phyloP scores from a whole-genome alignment of 2,113 vertebrate genomes.

The Bubalus kerabau region DNA sequence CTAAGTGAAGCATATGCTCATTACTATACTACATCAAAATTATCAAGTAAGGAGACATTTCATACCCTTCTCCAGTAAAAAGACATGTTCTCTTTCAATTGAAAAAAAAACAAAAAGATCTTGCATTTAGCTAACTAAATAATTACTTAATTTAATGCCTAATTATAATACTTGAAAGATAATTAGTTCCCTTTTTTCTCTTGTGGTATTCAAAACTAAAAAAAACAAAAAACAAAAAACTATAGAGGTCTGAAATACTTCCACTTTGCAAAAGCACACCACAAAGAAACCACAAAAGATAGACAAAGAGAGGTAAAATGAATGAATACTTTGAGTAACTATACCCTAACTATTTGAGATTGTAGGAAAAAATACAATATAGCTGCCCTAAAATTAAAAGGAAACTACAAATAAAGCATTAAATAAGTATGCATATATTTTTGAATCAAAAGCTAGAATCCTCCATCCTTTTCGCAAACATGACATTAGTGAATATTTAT shows the following conservation, averaged over 20 bases:
- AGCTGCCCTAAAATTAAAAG: not conserved
- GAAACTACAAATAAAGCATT: slow-evolving; percentile 23
- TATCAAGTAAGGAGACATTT: not conserved
- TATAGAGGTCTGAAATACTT: slow-evolving; percentile 34
- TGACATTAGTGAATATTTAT: not conserved
- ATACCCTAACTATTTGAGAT: not conserved
- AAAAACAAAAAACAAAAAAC: not conserved
- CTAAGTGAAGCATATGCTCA: not conserved
- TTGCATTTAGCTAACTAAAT: slow-evolving; percentile 28
- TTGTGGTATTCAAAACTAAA: not conserved
- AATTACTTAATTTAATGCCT: slow-evolving; percentile 51
- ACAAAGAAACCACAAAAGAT: slow-evolving; percentile 7
- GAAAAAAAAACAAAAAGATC: slow-evolving; percentile 4
- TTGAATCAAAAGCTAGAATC: not conserved
- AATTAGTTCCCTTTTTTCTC: not conserved
- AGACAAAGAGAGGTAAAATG: not conserved
- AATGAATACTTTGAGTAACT: not conserved
- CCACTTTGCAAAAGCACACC: not conserved
- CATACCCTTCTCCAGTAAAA: not conserved
- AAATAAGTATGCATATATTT: not conserved
- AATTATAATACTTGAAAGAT: slow-evolving; percentile 40
- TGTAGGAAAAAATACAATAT: not conserved
- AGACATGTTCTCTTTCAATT: not conserved
- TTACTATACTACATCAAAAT: not conserved
- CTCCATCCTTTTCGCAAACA: not conserved